These are phyloP conservation scores for Ptychochromis oligacanthus DNA, from an alignment of 2,113 vertebrate species.

Conservation along the genomic window DNA sequence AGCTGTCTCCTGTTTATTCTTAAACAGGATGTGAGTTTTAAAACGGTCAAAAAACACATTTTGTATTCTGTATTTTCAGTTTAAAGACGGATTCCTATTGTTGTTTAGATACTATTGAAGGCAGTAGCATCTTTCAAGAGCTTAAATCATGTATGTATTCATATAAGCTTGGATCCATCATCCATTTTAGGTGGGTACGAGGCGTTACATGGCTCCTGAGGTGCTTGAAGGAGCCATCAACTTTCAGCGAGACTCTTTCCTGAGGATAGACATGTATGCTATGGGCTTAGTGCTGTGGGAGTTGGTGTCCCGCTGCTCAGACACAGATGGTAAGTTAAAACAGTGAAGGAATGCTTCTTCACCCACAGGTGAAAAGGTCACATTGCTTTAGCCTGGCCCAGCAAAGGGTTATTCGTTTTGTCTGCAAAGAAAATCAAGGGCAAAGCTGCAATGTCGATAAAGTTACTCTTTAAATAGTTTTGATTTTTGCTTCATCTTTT, in stretches of 20 bases:
- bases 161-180: background rate
- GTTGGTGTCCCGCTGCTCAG: conserved; percentile 91
- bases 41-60: background rate
- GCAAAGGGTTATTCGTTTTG: conserved; percentile 23
- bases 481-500: background rate
- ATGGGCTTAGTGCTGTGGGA: conserved; percentile 98
- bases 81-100: no score
- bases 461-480: conserved; percentile 2
- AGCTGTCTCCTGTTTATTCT: background rate
- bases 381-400: conserved; percentile 22
- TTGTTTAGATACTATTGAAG: background rate
- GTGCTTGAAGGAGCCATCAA: conserved; percentile 98
- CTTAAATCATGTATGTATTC: no score
- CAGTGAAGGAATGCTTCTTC: conserved; percentile 23
- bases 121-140: no score
- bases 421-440: conserved; percentile 5
- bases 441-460: background rate
- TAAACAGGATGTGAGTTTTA: background rate
- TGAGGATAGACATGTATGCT: conserved; percentile 98
- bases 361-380: conserved; percentile 50
- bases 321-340: conserved; percentile 86
- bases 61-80: no score
- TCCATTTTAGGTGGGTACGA: conserved; percentile 89
- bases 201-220: conserved; percentile 98
- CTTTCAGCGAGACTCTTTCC: conserved; percentile 96